Evolutionary conservation across 2,797 vertebrate genomes (phyloP).

Genomic region (Cygnus olor): DNA sequence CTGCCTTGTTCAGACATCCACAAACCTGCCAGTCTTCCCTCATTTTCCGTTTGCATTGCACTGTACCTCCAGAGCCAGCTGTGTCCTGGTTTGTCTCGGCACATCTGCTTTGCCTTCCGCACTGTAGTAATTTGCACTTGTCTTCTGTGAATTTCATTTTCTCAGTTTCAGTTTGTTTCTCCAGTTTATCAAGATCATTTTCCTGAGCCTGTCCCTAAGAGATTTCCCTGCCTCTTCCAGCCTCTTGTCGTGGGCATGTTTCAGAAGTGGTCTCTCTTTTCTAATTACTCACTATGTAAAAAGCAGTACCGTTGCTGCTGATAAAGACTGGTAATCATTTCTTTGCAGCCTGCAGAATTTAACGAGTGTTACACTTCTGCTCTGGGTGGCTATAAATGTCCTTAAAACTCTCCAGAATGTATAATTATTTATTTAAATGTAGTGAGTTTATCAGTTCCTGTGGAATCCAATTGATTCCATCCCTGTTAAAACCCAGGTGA

Average conservation of each 20-base stretch:
- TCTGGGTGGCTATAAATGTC: neutral
- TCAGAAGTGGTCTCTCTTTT: neutral
- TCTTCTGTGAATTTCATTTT: neutral
- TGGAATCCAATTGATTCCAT: constrained; percentile 14
- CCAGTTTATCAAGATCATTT: neutral
- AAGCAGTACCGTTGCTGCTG: neutral
- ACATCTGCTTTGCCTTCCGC: neutral
- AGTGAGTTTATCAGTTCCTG: neutral
- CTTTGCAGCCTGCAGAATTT: neutral
- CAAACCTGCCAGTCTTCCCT: neutral
- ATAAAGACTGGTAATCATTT: neutral
- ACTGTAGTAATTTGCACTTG: neutral
- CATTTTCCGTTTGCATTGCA: rapidly evolving
- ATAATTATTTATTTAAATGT: constrained; percentile 53
- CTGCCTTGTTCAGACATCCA: neutral
- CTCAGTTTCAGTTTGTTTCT: neutral
- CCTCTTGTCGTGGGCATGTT: neutral
- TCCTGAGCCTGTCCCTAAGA: neutral
- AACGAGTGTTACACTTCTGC: neutral
- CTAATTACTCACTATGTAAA: neutral
- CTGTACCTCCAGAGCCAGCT: neutral
- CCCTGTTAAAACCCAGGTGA: constrained; percentile 23
- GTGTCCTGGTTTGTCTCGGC: neutral
- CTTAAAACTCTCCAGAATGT: constrained; percentile 1
- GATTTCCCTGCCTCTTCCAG: neutral